Base-by-base conservation (phyloP, 92 coral and sea anemone genomes). In the Phenganax subtilis region DNA sequence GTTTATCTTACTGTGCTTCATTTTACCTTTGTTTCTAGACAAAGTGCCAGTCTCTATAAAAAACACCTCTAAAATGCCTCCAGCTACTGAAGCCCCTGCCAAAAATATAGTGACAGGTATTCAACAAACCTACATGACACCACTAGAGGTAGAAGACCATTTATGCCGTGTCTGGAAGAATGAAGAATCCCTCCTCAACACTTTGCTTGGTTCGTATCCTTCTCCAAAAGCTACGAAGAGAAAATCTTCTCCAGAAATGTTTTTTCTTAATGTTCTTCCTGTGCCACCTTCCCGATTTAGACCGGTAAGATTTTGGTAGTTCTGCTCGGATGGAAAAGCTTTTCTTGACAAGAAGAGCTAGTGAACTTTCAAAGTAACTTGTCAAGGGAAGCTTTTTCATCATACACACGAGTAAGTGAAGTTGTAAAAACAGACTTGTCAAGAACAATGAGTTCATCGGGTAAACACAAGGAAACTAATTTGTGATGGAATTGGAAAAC, bases 281-380 rank as follows among this genome's bases (percentile, higher is more conserved):
- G 98, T 94, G 51, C 90, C 93, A n/a, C 98, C 98, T 4, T 92
- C 98, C 51, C 87, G 96, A 75, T 94, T 94, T 83, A 85, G 98
- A 86, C 98, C 98, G 5, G 98, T 94, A 86, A 90, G 98, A 71
- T 16, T 10, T 59, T 31, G 20, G 54, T 54, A 53, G 47, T 5
- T 37, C 47, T 37, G 47, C 47, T 2, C 47, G 47, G 47, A 37
- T 5, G 47, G 47, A 37, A 5, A 10, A 55, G 51, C 79, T 8
- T 6, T 54, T 51, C 47, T 37, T 37, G 47, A 37, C 47, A 37
- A 37, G 47, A 65, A 65, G 71, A 44, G 15, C 31, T 20, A 37
- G 47, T 37, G 47, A 37, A 37, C 47, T 37, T 59, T 59, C 7
- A 3, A 59, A 12, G 15, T 1, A 12, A 59, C 66, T 72, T 72